A percentile compares a stretch with the other conserved stretches of the same genome.
phyloP scores from a whole-genome alignment of 2,113 vertebrate genomes.

The Hyla sarda region DNA sequence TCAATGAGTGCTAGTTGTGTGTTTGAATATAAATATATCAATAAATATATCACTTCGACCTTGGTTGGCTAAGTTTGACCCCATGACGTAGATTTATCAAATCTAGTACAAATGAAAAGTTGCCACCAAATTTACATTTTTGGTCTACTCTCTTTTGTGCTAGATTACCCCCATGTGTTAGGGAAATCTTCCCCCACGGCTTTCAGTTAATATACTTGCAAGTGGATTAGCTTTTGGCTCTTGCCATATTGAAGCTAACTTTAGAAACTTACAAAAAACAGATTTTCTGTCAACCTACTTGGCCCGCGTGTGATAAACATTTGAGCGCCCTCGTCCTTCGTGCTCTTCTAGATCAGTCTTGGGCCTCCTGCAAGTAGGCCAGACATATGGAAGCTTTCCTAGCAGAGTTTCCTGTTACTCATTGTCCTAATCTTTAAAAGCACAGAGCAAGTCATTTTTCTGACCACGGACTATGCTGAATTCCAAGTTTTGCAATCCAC shows the following conservation, averaged over 20 bases:
- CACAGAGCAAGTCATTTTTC: slow-evolving; percentile 30
- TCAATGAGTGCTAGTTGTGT: neutral
- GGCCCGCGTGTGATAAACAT: slow-evolving; percentile 17
- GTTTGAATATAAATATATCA: too few species aligned
- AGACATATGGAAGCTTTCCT: slow-evolving; percentile 43
- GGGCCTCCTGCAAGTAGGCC: slow-evolving; percentile 35
- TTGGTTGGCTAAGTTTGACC: too few species aligned
- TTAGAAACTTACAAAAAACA: slow-evolving; percentile 16
- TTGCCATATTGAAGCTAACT: slow-evolving; percentile 8
- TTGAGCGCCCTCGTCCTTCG: neutral
- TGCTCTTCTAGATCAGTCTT: neutral
- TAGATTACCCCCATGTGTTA: too few species aligned
- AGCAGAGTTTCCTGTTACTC: slow-evolving; percentile 54
- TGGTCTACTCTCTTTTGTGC: too few species aligned
- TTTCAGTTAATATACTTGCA: neutral
- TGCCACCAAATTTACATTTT: too few species aligned
- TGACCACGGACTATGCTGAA: slow-evolving; percentile 55
- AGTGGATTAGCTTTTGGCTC: neutral
- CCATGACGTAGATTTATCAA: too few species aligned
- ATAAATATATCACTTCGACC: too few species aligned
- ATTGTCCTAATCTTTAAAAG: slow-evolving; percentile 37
- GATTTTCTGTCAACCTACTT: slow-evolving; percentile 40
- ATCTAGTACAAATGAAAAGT: too few species aligned
- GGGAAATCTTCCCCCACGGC: neutral
- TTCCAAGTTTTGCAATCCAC: slow-evolving; percentile 56